phyloP scores from a whole-genome alignment of 1,140 invertebrate species.

The Lamellibrachia luymesi region DNA sequence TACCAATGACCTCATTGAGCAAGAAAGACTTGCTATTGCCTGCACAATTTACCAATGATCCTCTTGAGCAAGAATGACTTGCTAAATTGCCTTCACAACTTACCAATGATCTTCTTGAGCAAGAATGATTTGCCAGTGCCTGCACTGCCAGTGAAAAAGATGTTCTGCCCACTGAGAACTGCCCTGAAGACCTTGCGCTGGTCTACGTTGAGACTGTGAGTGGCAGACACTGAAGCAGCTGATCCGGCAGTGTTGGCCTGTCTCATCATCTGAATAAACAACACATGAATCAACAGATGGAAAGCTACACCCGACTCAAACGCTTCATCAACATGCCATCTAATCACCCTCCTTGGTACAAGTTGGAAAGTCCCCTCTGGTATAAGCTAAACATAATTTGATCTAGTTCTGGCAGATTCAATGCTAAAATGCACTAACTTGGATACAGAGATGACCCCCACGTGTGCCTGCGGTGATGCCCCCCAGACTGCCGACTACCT shows the following conservation, averaged over 20 bases:
- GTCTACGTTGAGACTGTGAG: slow-evolving; percentile 59
- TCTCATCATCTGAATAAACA: neutral
- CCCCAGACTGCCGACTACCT: too few species aligned
- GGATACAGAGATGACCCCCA: too few species aligned
- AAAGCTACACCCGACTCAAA: too few species aligned
- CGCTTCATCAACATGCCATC: too few species aligned
- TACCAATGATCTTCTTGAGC: slow-evolving; percentile 76
- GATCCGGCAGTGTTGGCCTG: neutral
- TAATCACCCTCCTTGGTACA: too few species aligned
- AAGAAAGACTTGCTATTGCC: slow-evolving; percentile 92
- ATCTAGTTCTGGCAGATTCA: too few species aligned
- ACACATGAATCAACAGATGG: neutral
- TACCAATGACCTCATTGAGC: slow-evolving; percentile 76
- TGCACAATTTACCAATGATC: slow-evolving; percentile 68
- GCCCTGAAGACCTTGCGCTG: slow-evolving; percentile 76
- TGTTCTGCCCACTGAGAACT: slow-evolving; percentile 73
- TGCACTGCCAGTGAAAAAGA: slow-evolving; percentile 93
- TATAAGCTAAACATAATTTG: too few species aligned
- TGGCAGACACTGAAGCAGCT: neutral
- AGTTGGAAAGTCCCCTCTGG: too few species aligned
- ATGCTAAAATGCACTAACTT: too few species aligned
- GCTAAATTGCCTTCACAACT: slow-evolving; percentile 75
- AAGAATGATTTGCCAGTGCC: slow-evolving; percentile 94
- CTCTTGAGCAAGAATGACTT: slow-evolving; percentile 84
- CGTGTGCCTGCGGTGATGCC: too few species aligned